These are phyloP conservation scores for Gymnarchus niloticus DNA, from an alignment of 2,113 vertebrate species.

Conservation along the genomic window DNA sequence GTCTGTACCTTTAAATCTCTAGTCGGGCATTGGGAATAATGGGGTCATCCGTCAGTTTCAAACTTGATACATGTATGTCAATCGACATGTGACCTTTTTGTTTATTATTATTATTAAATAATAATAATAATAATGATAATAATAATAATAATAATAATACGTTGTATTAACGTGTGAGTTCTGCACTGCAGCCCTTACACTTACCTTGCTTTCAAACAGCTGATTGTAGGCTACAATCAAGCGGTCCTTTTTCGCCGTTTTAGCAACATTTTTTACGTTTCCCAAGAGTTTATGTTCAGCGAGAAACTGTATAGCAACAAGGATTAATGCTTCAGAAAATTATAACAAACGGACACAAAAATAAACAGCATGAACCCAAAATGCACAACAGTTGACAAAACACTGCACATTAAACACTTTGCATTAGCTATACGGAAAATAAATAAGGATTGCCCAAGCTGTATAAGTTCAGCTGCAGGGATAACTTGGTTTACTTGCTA, in stretches of 20 bases:
- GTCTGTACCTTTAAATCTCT: conserved; percentile 88
- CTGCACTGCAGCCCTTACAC: conserved; percentile 14
- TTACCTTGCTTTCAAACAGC: conserved; percentile 83
- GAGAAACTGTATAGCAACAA: conserved; percentile 72
- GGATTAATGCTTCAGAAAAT: background rate
- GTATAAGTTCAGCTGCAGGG: background rate
- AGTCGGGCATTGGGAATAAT: background rate
- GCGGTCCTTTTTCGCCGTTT: conserved; percentile 89
- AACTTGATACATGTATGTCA: background rate
- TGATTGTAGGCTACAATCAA: conserved; percentile 81
- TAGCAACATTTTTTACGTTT: conserved; percentile 90
- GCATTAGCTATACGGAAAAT: background rate
- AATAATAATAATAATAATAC: background rate
- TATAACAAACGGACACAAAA: too few relatives aligned
- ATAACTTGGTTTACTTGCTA: background rate
- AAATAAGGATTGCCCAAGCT: background rate
- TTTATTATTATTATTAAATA: background rate
- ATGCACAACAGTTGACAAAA: background rate
- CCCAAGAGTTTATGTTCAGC: conserved; percentile 85
- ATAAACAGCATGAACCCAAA: background rate
- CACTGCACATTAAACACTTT: background rate
- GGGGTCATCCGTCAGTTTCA: background rate
- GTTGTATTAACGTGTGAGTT: background rate
- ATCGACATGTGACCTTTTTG: background rate
- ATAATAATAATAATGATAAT: background rate